phyloP scores from a whole-genome alignment of 2,113 vertebrate species.

The Climacteris rufus region DNA sequence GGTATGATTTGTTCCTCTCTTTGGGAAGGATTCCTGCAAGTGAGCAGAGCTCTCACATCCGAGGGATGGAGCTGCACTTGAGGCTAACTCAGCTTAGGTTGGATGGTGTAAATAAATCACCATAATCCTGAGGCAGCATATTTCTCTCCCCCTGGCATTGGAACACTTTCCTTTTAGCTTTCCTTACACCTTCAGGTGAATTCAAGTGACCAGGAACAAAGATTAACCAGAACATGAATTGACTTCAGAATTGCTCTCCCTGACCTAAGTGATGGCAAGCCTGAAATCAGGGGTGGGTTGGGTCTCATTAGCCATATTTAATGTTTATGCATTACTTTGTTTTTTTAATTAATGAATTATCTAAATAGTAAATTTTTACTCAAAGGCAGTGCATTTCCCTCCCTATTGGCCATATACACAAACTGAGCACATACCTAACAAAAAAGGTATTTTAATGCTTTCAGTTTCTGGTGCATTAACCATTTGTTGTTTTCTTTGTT shows the following conservation, averaged over 20 bases:
- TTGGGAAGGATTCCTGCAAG: background rate
- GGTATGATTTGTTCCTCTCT: background rate
- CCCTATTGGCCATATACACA: fast-evolving
- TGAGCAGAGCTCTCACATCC: background rate
- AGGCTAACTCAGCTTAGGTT: background rate
- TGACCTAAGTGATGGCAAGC: background rate
- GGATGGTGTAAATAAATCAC: background rate
- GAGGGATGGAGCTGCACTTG: background rate
- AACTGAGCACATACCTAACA: background rate
- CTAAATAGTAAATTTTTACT: background rate
- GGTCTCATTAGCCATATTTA: background rate
- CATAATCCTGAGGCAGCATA: background rate
- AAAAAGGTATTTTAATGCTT: background rate
- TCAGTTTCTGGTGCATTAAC: background rate
- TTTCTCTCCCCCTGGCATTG: background rate
- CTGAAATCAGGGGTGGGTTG: background rate
- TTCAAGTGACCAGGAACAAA: background rate
- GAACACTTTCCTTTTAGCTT: background rate
- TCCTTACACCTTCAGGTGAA: background rate
- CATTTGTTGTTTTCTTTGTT: background rate
- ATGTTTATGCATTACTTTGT: background rate
- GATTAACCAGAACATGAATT: background rate
- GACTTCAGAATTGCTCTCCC: background rate
- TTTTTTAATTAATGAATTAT: background rate
- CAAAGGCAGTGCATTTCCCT: background rate